Evolutionary conservation across 2,888 invertebrate genomes (phyloP), one percentile per base, ranked within the genome.

Genomic region (Fragum sueziense): DNA sequence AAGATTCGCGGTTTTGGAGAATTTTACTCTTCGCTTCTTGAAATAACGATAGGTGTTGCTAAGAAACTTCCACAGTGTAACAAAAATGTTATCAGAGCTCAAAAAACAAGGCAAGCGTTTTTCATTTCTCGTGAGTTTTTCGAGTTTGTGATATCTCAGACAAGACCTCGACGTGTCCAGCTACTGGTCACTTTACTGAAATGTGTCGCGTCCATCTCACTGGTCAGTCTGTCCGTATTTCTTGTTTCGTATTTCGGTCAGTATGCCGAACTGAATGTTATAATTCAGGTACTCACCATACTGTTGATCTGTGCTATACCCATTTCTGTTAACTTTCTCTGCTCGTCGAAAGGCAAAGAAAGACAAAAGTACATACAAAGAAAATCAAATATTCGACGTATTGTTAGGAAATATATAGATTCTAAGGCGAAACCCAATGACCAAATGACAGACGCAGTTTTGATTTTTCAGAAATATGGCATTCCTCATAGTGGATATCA

Each of bases 301-400:
- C 14, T 68, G 68, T 27, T 68, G 25, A 37, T 68, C 1, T 41
- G 47, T n/a, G 47, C 51, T 14, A 20, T 68, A 3, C 68, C 68
- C 17, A 2, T 47, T 9, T 7, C 25, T 27, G 6, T 68, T 20
- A 22, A 29, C 11, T 27, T 29, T 1, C 17, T 68, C 11, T 68
- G 68, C 29, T 17, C 41, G 47, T 4, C 47, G 47, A 68, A 51
- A 31, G 61, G 61, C 29, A 31, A 29, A 11, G 61, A 61, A 6
- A 25, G n/a, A 6, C 4, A 11, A 9, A 11, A 17, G 27, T 29
- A 9, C 27, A 29, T 2, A 3, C 14, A 31, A 29, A 27, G 17
- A 20, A 29, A 61, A 17, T 17, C 61, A 25, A 31, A 61, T 17
- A 61, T 61, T 29, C 27, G 61, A 31, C 9, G 14, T 14, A 27